Evolutionary conservation across 2,888 invertebrate genomes (phyloP).

Genomic region (Amphimallon solstitiale): DNA sequence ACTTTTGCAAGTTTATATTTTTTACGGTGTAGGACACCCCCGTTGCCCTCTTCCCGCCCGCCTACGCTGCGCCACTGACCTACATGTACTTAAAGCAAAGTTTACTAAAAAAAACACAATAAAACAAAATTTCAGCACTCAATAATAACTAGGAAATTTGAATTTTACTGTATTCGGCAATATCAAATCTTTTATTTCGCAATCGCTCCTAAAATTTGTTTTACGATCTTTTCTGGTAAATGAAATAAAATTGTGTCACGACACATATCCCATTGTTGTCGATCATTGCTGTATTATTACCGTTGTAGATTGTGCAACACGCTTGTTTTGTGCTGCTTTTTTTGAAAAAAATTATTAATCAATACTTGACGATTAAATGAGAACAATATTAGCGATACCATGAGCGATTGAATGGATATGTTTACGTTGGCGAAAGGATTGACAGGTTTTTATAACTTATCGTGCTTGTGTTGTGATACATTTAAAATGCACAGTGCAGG

Average conservation of each 20-base stretch:
- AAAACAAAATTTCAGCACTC: not conserved
- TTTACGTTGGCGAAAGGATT: slow-evolving; percentile 8
- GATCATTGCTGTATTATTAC: slow-evolving; percentile 18
- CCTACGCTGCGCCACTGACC: too few relatives aligned
- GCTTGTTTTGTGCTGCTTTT: slow-evolving; percentile 13
- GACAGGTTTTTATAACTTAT: slow-evolving; percentile 3
- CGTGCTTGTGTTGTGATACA: not conserved
- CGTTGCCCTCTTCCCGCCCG: too few relatives aligned
- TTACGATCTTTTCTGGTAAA: slow-evolving; percentile 25
- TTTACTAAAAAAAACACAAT: slow-evolving; percentile 12
- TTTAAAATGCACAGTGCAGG: too few relatives aligned
- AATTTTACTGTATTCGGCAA: slow-evolving; percentile 3
- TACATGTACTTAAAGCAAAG: not conserved
- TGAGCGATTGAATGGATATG: not conserved
- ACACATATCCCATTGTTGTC: slow-evolving; percentile 21
- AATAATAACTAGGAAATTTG: slow-evolving; percentile 7
- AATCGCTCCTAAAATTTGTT: too few relatives aligned
- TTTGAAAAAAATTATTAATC: slow-evolving; percentile 3
- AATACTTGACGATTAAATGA: slow-evolving; percentile 23
- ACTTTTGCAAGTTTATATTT: too few relatives aligned
- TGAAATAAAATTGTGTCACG: slow-evolving; percentile 25
- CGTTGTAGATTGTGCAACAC: not conserved
- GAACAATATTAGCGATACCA: slow-evolving; percentile 21
- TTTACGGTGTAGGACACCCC: too few relatives aligned
- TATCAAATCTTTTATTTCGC: too few relatives aligned